Evolutionary conservation across 2,797 vertebrate species (phyloP), one percentile per base, ranked within the genome.

Genomic region (Chaenodraco wilsoni): DNA sequence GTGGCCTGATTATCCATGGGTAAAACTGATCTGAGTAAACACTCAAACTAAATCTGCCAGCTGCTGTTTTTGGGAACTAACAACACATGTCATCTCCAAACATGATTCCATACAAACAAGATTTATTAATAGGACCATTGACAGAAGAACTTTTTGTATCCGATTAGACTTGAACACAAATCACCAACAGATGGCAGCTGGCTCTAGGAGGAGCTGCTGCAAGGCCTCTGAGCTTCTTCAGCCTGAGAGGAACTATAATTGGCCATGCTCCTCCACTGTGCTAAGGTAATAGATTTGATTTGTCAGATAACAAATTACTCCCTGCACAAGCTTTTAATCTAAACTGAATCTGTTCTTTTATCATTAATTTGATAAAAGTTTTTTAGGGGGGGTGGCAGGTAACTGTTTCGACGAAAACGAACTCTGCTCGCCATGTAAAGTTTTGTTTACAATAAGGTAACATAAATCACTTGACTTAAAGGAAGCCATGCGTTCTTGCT

Each of bases 201-300:
- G 60, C 44, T 76, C 48, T 56, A 15, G 23, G 51, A 40, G 67
- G 67, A 75, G 62, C 54, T 7, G 62, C 54, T 7, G 31, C 14
- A 13, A 4, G 37, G 23, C 51, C 41, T 44, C 10, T 19, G 21
- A 44, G 43, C 56, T 70, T 59, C 50, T 60, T 66, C 52, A 59
- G 41, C 27, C 41, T 19, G 19, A 59, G 62, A 21, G 58, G 37
- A 37, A 51, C 40, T 23, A 19, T 71, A 69, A 72, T 70, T 41
- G 52, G 21, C 50, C 33, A 65, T 68, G 67, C 17, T 62, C 41
- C 27, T 60, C 16, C 23, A 55, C 54, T 66, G 9, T 3, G 5
- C 1, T 57, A 51, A 62, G 6, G n/a, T 64, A 69, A 86, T 75
- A 9, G 33, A 52, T 67, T 69, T 80, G 43, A 71, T 79, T 74